Evolutionary conservation across 2,888 invertebrate genomes (phyloP).

Genomic region (Cephus spinipes): DNA sequence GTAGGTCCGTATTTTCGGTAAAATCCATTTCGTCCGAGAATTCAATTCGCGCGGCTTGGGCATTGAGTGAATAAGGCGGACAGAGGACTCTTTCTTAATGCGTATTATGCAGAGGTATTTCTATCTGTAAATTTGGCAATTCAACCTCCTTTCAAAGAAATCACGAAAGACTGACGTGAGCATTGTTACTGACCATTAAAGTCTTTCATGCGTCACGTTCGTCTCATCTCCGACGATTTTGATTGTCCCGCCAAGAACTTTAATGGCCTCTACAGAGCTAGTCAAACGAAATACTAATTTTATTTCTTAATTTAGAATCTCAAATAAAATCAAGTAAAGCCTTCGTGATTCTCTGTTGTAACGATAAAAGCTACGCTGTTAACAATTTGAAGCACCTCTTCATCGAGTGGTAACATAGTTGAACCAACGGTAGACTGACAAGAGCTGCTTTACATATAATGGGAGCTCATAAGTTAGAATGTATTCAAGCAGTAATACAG

Average conservation of each 20-base stretch:
- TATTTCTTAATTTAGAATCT: background rate
- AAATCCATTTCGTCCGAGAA: slow-evolving; percentile 19
- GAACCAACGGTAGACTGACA: slow-evolving; percentile 29
- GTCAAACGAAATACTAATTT: background rate
- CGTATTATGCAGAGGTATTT: background rate
- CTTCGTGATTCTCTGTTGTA: background rate
- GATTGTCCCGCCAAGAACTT: background rate
- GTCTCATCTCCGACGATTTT: background rate
- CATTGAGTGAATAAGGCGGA: background rate
- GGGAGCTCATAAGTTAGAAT: slow-evolving; percentile 41
- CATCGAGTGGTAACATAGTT: slow-evolving; percentile 8
- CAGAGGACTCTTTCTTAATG: background rate
- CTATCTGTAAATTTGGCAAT: background rate
- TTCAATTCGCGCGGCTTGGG: slow-evolving; percentile 4
- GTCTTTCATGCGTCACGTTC: background rate
- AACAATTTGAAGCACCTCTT: background rate
- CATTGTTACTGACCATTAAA: background rate
- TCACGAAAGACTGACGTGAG: background rate
- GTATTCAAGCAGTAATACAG: slow-evolving; percentile 38
- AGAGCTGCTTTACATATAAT: slow-evolving; percentile 46
- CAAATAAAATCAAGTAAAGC: background rate
- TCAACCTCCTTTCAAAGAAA: background rate
- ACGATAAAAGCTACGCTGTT: background rate
- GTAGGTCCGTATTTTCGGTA: slow-evolving; percentile 11
- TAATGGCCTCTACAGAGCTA: background rate